Evolutionary conservation across 2,888 invertebrate genomes (phyloP), one percentile per base, ranked within the genome.

Genomic region (Coremacera marginata): DNA sequence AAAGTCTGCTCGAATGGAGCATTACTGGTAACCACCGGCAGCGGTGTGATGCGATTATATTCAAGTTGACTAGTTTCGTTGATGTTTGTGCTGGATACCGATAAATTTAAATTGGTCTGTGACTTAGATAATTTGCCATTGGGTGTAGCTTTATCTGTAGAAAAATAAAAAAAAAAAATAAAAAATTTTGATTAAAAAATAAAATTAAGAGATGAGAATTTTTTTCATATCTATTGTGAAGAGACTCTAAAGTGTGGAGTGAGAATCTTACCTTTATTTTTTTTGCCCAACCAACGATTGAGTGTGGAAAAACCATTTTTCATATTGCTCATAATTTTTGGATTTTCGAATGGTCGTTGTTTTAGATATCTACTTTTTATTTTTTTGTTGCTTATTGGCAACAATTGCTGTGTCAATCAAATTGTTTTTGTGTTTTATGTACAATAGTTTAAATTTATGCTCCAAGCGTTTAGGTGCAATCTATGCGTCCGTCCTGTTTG

Each of bases 1-100:
- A 90, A 90, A 16, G 88, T 89, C 82, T 90, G 90, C 83, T 90
- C 90, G 77, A 90, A 90, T 52, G 90, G 89, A 16, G 89, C 89
- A 84, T 89, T 89, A 75, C 86, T 89, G 70, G 88, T 87, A 77
- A 86, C 87, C 73, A 85, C 87, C 63, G 89, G 88, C 77, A 89
- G 81, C 14, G 89, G 89, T 4, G 89, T 87, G 77, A 89, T 89
- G 79, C 88, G 87, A 82, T 89, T 89, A 79, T 89, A 89, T 81
- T 89, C 88, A 85, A 88, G 84, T 83, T 89, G 89, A 89, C 89
- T 89, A 89, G 89, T 85, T 84, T 87, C 86, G 79, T 87, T 87
- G 74, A 87, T 87, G 81, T 86, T 85, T 78, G 86, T 86, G 78
- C 84, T 82, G 79, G 87, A 86, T 74, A 87, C 84, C 49, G 87